phyloP scores from a whole-genome alignment of 2,888 invertebrate genomes.

The Terebella lapidaria region DNA sequence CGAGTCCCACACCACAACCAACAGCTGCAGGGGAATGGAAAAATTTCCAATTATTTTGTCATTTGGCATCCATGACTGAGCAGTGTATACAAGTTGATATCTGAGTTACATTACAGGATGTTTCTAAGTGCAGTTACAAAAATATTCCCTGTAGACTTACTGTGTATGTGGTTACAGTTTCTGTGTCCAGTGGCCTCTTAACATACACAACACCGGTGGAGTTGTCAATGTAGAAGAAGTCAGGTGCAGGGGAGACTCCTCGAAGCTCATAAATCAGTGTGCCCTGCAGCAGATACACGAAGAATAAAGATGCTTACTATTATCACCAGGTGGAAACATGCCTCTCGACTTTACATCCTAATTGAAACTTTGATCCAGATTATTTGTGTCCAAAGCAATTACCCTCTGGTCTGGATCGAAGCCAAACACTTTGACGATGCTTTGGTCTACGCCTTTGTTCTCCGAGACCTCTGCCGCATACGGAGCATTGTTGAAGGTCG shows the following conservation, averaged over 20 bases:
- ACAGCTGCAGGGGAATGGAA: conserved; percentile 12
- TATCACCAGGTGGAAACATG: not conserved
- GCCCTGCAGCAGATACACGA: too few relatives aligned
- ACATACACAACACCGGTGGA: conserved; percentile 16
- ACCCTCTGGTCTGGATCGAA: conserved; percentile 24
- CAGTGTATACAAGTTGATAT: not conserved
- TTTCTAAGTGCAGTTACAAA: not conserved
- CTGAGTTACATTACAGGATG: not conserved
- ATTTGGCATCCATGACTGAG: not conserved
- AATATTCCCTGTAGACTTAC: too few relatives aligned
- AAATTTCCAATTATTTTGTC: too few relatives aligned
- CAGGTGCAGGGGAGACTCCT: conserved; percentile 22
- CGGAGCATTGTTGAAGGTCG: conserved; percentile 16
- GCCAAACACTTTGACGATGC: conserved; percentile 31
- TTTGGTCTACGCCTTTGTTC: conserved; percentile 27
- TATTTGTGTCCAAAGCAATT: too few relatives aligned
- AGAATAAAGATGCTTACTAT: too few relatives aligned
- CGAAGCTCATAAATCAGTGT: conserved; percentile 13
- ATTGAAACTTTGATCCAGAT: too few relatives aligned
- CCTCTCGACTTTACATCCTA: too few relatives aligned
- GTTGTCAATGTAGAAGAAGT: conserved; percentile 22
- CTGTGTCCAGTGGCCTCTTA: conserved; percentile 20
- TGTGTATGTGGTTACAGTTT: conserved; percentile 34
- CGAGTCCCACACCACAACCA: conserved; percentile 23
- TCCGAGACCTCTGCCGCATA: conserved; percentile 23